Conservation (phyloP, 2,888 invertebrate genomes). For the Slavum lentiscoides region DNA sequence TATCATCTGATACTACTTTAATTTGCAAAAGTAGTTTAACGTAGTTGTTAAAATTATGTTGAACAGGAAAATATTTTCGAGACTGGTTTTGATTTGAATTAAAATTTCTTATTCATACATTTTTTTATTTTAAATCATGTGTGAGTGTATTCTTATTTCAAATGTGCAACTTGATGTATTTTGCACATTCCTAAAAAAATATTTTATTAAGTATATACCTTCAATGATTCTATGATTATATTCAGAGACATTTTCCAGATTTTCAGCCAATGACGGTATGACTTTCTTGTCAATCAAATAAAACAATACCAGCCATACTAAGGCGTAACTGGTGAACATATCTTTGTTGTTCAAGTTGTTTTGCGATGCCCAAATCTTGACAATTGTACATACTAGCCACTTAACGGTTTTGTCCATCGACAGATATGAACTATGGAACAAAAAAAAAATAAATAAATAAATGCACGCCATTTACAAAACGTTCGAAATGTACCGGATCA, state of each 20-base stretch:
- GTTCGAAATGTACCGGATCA: conserved; percentile 50
- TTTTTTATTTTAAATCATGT: no score
- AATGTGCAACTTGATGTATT: no score
- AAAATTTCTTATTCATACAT: no score
- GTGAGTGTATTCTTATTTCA: no score
- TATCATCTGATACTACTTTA: no score
- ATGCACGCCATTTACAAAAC: background rate
- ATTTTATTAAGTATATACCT: background rate
- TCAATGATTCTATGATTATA: conserved; percentile 6
- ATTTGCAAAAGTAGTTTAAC: no score
- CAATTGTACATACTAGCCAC: conserved; percentile 54
- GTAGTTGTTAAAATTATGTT: no score
- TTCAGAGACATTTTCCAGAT: background rate
- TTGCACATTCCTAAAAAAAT: no score
- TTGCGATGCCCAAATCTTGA: conserved; percentile 55
- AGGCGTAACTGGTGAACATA: conserved; percentile 55
- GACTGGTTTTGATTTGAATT: no score
- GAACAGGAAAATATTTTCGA: no score
- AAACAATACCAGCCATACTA: conserved; percentile 56
- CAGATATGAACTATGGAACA: conserved; percentile 54
- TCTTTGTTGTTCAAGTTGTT: conserved; percentile 54
- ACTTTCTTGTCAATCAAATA: conserved; percentile 55
- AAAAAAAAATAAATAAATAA: no score
- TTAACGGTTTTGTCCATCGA: conserved; percentile 51
- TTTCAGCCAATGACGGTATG: conserved; percentile 53